Evolutionary conservation across 2,113 vertebrate genomes (phyloP).

Genomic region (Onychostoma macrolepis): DNA sequence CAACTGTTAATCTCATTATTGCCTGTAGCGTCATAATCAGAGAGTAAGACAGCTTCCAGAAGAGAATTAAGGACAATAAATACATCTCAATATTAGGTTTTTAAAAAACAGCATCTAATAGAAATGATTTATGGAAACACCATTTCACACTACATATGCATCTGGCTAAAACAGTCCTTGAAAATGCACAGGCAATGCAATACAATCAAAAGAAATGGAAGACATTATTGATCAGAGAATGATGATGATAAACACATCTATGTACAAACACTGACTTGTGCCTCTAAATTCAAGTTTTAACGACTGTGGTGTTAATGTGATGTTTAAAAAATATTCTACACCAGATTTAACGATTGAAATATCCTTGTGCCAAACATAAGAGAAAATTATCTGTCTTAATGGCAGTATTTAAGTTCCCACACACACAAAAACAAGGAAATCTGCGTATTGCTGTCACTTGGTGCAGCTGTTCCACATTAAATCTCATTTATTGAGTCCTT

Average conservation of each 20-base stretch:
- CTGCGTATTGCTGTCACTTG: background rate
- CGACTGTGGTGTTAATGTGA: background rate
- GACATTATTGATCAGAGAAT: conserved; percentile 24
- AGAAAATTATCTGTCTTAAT: background rate
- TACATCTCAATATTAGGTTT: conserved; percentile 6
- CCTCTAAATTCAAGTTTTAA: conserved; percentile 34
- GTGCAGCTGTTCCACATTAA: conserved; percentile 20
- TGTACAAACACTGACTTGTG: conserved; percentile 36
- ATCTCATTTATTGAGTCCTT: conserved; percentile 36
- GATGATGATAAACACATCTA: background rate
- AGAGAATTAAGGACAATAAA: conserved; percentile 8
- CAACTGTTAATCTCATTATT: conserved; percentile 44
- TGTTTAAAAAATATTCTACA: conserved; percentile 9
- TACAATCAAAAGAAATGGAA: conserved; percentile 37
- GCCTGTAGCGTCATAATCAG: conserved; percentile 27
- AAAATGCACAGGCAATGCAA: conserved; percentile 19
- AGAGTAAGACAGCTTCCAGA: background rate
- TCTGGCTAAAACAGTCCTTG: background rate
- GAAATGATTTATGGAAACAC: background rate
- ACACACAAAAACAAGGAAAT: background rate
- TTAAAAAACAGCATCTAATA: background rate
- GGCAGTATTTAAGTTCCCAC: conserved; percentile 19
- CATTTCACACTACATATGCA: background rate
- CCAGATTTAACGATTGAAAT: background rate
- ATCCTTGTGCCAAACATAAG: background rate